Evolutionary conservation across 2,888 invertebrate species (phyloP), one percentile per base, ranked within the genome.

Genomic region (Zygaena filipendulae): DNA sequence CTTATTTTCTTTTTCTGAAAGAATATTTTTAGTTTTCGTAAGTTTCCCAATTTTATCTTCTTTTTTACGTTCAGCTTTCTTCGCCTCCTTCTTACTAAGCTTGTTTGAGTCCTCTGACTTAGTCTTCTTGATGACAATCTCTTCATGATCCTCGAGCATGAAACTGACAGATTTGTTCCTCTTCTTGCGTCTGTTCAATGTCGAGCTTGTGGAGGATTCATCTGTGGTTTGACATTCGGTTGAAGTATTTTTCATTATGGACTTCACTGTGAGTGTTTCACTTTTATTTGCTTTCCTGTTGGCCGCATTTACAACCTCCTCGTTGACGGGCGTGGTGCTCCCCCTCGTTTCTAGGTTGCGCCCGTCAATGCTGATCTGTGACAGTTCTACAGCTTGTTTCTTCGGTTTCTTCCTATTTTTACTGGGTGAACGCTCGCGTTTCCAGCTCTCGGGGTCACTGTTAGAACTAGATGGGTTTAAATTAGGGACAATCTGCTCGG

Each of bases 151-250:
- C 8, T 71, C 69, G 1, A 71, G 45, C 58, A 69, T 57, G 31
- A 74, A 71, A 37, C 75, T 75, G 8, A 74, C 72, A 1, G 75
- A 74, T 36, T 75, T 75, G 31, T 68, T 71, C 19, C 75, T 56
- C 37, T 75, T 75, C 34, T 74, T 71, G 1, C 64, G 36, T 36
- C 63, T 69, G 3, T n/a, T 33, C 3, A 38, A 42, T 4, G 47
- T 31, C 5, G 23, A 11, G 13, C 30, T 36, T 5, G 33, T 33
- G 20, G 37, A 36, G n/a, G 47, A 27, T 12, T 33, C 40, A 11
- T 63, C 55, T 10, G 39, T 23, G 4, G 42, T 29, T 11, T 50
- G 45, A 20, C 56, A 52, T 10, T 35, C 33, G 4, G 24, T 23
- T 1, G 45, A 38, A 3, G 43, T 39, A 11, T 41, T 57, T 40